These are phyloP conservation scores for Pterocles gutturalis DNA, from an alignment of 2,113 vertebrate species.

Conservation along the genomic window DNA sequence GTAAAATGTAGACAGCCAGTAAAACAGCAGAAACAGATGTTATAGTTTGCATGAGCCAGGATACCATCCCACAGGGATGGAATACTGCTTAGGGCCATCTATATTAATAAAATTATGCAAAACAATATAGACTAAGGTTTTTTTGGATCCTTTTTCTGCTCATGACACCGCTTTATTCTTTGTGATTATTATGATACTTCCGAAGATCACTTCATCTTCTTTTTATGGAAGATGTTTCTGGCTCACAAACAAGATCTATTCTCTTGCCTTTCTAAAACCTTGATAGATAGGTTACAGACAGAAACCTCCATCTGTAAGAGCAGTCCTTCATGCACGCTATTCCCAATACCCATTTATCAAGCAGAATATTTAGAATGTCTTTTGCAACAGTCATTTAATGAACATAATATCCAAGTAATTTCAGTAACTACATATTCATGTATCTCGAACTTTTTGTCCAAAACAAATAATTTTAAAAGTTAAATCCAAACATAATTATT, in stretches of 20 bases:
- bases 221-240: background rate
- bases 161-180: background rate
- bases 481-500: background rate
- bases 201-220: background rate
- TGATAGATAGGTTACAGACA: background rate
- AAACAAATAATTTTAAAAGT: background rate
- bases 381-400: conserved; percentile 8
- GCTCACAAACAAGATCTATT: background rate
- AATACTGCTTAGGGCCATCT: background rate
- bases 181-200: background rate
- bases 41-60: background rate
- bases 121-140: background rate
- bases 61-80: background rate
- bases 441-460: background rate
- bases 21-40: background rate
- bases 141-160: background rate
- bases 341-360: background rate
- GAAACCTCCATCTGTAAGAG: background rate
- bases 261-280: background rate
- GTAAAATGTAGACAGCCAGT: background rate
- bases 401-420: background rate
- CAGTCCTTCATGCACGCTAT: background rate
- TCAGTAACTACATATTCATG: background rate
- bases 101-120: background rate
- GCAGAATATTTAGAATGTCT: background rate